phyloP scores from a whole-genome alignment of 1,140 invertebrate species.

The Tetraneura akinire region DNA sequence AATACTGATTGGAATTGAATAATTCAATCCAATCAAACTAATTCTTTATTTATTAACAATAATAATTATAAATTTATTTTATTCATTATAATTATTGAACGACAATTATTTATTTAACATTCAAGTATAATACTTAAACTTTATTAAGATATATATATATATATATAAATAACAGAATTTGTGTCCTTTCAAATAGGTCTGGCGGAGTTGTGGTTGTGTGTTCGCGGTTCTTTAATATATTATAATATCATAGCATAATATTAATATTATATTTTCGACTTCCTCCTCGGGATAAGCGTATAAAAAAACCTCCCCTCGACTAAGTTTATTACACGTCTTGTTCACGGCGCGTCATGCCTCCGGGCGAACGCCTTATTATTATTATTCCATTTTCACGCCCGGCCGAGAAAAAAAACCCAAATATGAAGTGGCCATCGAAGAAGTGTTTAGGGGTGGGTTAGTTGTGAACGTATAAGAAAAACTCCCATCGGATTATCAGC shows the following conservation, averaged over 20 bases:
- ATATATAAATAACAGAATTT: no score
- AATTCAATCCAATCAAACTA: no score
- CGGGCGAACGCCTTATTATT: constrained; percentile 7
- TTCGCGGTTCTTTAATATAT: constrained; percentile 27
- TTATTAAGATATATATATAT: no score
- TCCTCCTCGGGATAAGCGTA: neutral
- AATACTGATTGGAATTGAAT: no score
- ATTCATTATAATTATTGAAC: no score
- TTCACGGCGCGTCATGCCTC: neutral
- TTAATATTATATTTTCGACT: neutral
- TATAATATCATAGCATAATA: neutral
- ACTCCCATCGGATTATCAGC: constrained; percentile 14
- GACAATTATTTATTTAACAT: no score
- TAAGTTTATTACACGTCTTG: constrained; percentile 34
- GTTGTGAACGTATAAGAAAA: constrained; percentile 11
- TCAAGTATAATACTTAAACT: no score
- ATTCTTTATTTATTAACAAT: no score
- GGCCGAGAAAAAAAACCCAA: neutral
- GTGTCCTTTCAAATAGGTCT: no score
- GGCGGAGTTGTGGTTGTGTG: no score
- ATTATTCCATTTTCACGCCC: constrained; percentile 44
- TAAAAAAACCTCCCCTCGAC: neutral
- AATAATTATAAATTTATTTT: no score
- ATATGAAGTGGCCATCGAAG: neutral
- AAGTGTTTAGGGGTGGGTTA: no score